Base-by-base conservation (phyloP, 2,888 invertebrate genomes). In the Pherbina coryleti region DNA sequence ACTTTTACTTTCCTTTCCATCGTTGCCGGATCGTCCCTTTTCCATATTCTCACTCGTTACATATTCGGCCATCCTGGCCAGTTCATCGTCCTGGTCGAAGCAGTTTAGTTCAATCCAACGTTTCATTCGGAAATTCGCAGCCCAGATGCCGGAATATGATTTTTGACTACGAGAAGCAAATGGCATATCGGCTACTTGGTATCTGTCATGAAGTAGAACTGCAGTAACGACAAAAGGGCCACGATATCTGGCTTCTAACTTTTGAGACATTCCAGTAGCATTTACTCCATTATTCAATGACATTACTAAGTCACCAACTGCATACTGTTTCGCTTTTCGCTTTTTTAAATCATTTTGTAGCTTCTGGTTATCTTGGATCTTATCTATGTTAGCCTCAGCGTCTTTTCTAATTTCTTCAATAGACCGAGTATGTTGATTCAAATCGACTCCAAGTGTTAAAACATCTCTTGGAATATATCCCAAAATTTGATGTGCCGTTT, bases 401-500 rank as follows among this genome's bases (percentile, higher is more conserved):
- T n/a, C n/a, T n/a, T n/a, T 14, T 11, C 44, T 1, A 44, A 44
- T 44, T 44, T 44, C 44, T 11, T 44, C 44, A 11, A 44, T 44
- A 3, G 44, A 44, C n/a, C n/a, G n/a, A n/a, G n/a, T 44, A 44
- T 44, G 14, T 44, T 44, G 44, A 44, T 44, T 44, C 2, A 44
- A 7, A 7, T 44, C 14, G 7, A 44, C 44, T 44, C 44, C 44
- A 44, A 37, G 1, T 7, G 44, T 11, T 44, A 44, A 2, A 7
- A 44, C 44, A 44, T 44, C 44, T 44, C 44, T 44, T 2, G 44
- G 14, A 7, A 7, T 37, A 51, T 78, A 75, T 1, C 70, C 74
- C 78, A 49, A 57, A 51, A 62, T 49, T n/a, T 67, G 69, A 22
- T 77, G 77, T 17, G 77, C 67, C 3, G 73, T 77, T n/a, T n/a